Evolutionary conservation across 2,113 vertebrate genomes (phyloP), one percentile per base, ranked within the genome.

Genomic region (Copsychus sechellarum): DNA sequence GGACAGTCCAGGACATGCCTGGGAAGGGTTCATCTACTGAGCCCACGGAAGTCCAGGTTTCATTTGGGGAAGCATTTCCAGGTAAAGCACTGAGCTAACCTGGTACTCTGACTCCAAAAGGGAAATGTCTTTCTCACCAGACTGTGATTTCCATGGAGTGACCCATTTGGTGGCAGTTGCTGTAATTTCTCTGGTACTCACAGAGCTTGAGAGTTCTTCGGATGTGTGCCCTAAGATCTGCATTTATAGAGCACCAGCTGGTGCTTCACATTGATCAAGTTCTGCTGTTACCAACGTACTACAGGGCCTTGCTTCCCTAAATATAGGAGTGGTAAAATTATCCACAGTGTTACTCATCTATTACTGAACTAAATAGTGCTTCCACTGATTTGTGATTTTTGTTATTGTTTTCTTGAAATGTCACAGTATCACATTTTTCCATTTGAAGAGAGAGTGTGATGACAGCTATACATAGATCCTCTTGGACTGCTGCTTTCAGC

Each of bases 161-260:
- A 70, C 43, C 94, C 38, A n/a, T 71, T 73, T 67, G 56, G 36
- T 60, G 51, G 64, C 66, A 70, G 64, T 70, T 85, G 1, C 34
- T 79, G 1, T 36, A 31, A 88, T 83, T 88, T 74, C 64, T 70
- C 58, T 90, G 74, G 58, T 73, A 21, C 66, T 88, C 76, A 33
- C 67, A 86, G 10, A 73, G 61, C 62, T 29, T 5, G 66, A 70
- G 62, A 73, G 78, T 85, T 62, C 66, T 92, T 88, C 24, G 0
- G 92, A 86, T 92, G 90, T 84, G 62, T 90, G 90, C 90, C 90
- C 92, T 31, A 81, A 95, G 92, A 91, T 90, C 71, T 81, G 67
- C 92, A 93, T 97, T 96, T 96, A 95, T 96, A 96, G 95, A 96
- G 92, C 76, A 72, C 92, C 94, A 96, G 83, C 92, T 96, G 94